Conservation (phyloP, 2,113 vertebrate genomes). For the Lates calcarifer region DNA sequence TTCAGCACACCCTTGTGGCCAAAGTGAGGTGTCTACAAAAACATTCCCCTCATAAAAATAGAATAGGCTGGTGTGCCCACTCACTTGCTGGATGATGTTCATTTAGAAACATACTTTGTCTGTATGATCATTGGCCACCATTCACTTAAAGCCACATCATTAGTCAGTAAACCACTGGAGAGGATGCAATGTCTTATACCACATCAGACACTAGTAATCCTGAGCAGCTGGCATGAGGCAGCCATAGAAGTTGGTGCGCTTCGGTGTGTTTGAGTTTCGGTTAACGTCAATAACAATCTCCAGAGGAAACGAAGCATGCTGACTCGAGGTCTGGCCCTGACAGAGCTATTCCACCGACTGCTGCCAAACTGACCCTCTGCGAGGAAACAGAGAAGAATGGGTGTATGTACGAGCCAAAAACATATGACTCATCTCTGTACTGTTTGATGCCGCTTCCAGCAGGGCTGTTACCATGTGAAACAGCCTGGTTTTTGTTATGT, state of each 20-base stretch:
- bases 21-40: slow-evolving; percentile 58
- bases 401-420: slow-evolving; percentile 59
- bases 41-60: slow-evolving; percentile 23
- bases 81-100: slow-evolving; percentile 2
- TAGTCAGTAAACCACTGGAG: neutral
- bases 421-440: slow-evolving; percentile 70
- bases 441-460: slow-evolving; percentile 52
- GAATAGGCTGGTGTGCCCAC: neutral
- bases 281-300: slow-evolving; percentile 41
- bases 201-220: slow-evolving; percentile 22
- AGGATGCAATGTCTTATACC: slow-evolving; percentile 26
- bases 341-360: slow-evolving; percentile 50
- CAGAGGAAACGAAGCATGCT: slow-evolving; percentile 46
- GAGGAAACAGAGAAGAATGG: slow-evolving; percentile 70
- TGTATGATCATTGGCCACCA: neutral
- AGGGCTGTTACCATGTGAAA: slow-evolving; percentile 58
- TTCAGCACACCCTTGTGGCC: slow-evolving; percentile 77
- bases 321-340: slow-evolving; percentile 48
- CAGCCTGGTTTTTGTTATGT: slow-evolving; percentile 54
- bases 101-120: slow-evolving; percentile 1
- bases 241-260: neutral
- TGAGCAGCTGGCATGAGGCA: slow-evolving; percentile 29
- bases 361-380: slow-evolving; percentile 61
- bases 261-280: slow-evolving; percentile 41
- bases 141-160: slow-evolving; percentile 35